phyloP scores from a whole-genome alignment of 2,888 invertebrate genomes.

The Catocala sponsa region DNA sequence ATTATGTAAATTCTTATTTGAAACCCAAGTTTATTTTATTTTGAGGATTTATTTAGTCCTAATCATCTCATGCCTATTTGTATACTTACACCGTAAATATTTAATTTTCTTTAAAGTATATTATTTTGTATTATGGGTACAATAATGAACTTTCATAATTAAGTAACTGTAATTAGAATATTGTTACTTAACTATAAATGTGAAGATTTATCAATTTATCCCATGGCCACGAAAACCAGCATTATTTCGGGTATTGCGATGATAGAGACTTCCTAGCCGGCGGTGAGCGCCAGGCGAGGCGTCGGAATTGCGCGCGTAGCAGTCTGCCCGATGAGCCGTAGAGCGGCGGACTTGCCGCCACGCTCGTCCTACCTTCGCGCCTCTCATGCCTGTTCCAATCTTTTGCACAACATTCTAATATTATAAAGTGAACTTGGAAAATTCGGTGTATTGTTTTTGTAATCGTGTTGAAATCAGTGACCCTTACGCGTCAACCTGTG shows the following conservation, averaged over 20 bases:
- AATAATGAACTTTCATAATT: too few relatives aligned
- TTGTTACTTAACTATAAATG: too few relatives aligned
- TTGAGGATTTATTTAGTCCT: too few relatives aligned
- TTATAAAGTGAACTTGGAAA: constrained; percentile 22
- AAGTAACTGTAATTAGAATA: too few relatives aligned
- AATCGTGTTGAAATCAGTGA: constrained; percentile 27
- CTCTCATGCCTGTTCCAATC: constrained; percentile 62
- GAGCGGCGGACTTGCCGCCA: constrained; percentile 85
- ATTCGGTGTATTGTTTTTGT: constrained; percentile 21
- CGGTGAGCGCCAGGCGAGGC: constrained; percentile 65
- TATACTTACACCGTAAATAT: neutral
- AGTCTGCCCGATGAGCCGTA: constrained; percentile 87
- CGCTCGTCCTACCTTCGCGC: constrained; percentile 64
- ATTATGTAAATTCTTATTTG: neutral
- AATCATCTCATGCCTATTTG: neutral
- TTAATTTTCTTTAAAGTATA: too few relatives aligned
- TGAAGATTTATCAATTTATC: constrained; percentile 2
- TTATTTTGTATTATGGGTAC: too few relatives aligned
- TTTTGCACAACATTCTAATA: constrained; percentile 44
- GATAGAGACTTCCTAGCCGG: constrained; percentile 74
- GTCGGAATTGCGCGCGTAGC: constrained; percentile 62
- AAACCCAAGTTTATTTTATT: too few relatives aligned
- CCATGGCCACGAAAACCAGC: constrained; percentile 9
- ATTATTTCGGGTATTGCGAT: constrained; percentile 50
- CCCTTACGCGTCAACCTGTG: constrained; percentile 23